Evolutionary conservation across 1,140 invertebrate genomes (phyloP).

Genomic region (Leptinotarsa defecta): DNA sequence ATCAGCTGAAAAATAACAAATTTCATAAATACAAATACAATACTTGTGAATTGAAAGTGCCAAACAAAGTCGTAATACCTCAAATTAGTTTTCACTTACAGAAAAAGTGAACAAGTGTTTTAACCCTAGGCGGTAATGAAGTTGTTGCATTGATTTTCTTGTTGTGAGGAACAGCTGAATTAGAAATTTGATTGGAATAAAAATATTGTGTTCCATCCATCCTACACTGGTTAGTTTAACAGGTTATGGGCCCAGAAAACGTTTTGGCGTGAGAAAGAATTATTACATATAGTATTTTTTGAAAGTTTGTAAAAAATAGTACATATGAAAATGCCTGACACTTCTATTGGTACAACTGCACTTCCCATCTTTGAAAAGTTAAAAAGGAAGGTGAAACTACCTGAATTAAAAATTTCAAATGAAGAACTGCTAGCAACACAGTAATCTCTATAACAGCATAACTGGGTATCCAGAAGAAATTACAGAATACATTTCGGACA

Average conservation of each 20-base stretch:
- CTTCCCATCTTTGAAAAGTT: conserved; percentile 25
- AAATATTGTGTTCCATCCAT: too few relatives aligned
- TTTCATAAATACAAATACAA: not conserved
- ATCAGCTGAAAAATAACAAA: conserved; percentile 15
- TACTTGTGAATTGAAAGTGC: not conserved
- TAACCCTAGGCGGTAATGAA: too few relatives aligned
- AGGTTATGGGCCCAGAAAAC: not conserved
- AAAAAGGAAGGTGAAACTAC: conserved; percentile 25
- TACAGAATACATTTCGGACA: too few relatives aligned
- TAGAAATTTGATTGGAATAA: too few relatives aligned
- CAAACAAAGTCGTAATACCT: too few relatives aligned
- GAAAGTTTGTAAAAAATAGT: not conserved
- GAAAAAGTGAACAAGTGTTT: too few relatives aligned
- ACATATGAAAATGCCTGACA: not conserved
- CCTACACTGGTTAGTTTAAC: not conserved
- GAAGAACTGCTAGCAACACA: conserved; percentile 17
- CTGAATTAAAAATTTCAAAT: conserved; percentile 30
- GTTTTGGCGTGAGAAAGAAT: not conserved
- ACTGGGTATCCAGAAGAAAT: not conserved
- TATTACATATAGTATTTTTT: not conserved
- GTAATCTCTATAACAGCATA: conserved; percentile 30
- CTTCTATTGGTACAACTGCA: not conserved
- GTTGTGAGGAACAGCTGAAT: too few relatives aligned
- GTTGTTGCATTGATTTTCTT: too few relatives aligned
- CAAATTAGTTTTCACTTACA: too few relatives aligned